Conservation (phyloP, 2,797 vertebrate species). For the Alfaro cultratus region DNA sequence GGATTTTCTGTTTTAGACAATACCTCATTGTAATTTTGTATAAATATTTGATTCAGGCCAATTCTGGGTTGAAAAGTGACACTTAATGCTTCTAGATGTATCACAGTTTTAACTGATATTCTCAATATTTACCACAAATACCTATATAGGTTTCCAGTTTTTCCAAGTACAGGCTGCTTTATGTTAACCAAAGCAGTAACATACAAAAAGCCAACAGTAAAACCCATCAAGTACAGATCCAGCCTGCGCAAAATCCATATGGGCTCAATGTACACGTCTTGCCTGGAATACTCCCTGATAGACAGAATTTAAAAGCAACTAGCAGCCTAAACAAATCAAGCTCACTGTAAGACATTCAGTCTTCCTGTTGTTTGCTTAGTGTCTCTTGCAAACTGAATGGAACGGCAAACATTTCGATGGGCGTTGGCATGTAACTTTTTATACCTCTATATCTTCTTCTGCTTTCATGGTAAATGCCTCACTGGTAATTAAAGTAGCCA, state of each 20-base stretch:
- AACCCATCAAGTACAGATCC: background rate
- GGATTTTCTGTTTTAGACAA: background rate
- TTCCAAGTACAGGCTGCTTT: background rate
- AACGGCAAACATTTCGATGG: background rate
- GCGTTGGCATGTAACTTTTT: background rate
- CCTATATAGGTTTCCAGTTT: background rate
- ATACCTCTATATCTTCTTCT: background rate
- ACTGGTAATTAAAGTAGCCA: background rate
- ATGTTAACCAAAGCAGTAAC: background rate
- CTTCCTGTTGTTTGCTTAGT: background rate
- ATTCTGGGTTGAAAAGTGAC: background rate
- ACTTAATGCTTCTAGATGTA: background rate
- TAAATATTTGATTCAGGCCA: background rate
- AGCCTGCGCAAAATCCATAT: background rate
- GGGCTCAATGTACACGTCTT: background rate
- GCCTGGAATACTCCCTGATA: background rate
- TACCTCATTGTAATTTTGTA: background rate
- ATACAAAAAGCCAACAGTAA: background rate
- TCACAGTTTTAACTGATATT: background rate
- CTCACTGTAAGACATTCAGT: background rate
- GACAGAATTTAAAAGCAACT: background rate
- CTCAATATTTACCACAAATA: background rate
- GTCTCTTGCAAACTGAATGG: background rate
- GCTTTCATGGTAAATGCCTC: background rate
- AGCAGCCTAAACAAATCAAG: background rate